Base-by-base conservation (phyloP, 2,797 vertebrate species). In the Moxostoma hubbsi region DNA sequence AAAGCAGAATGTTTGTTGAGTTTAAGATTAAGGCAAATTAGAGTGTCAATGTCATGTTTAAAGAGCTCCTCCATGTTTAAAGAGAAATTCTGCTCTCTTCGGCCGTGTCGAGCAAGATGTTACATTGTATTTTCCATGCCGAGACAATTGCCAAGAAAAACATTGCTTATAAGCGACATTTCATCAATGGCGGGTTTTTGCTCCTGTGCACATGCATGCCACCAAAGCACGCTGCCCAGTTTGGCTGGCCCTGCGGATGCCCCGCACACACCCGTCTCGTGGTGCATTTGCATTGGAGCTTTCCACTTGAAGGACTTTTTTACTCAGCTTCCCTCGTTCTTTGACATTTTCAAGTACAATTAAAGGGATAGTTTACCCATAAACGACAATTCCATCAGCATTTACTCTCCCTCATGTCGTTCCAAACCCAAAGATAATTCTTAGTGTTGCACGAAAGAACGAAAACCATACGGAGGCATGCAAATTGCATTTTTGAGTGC, bases 51-150 rank as follows among this genome's bases (percentile, higher is more conserved):
- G 89, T 92, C 91, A 90, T 90, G 88, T 90, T 88, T 69, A 88
- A 90, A 91, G 74, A 87, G 82, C 80, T 87, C 87, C 84, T 84
- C 86, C 86, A 15, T 63, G 55, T 91, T 90, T 87, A 92, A 87
- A 61, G 11, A 85, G 82, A 73, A 88, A 86, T 92, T 83, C 85
- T 83, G 83, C 86, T 89, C 79, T 84, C 86, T 92, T 82, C 89
- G 89, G 90, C 90, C 85, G 86, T 77, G 84, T 89, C 75, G 54
- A 91, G 90, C 92, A 92, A 90, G 91, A 90, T 83, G 86, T 87
- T 92, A 90, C 92, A 93, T 90, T 94, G 93, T 85, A 93, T 94
- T 96, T 96, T 96, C 95, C 94, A 92, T 86, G 77, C 72, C 2
- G 75, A 46, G 73, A 65, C 74, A 81, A 91, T 79, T 63, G 95